Base-by-base conservation (phyloP, 2,113 vertebrate species). In the Plecotus auritus region DNA sequence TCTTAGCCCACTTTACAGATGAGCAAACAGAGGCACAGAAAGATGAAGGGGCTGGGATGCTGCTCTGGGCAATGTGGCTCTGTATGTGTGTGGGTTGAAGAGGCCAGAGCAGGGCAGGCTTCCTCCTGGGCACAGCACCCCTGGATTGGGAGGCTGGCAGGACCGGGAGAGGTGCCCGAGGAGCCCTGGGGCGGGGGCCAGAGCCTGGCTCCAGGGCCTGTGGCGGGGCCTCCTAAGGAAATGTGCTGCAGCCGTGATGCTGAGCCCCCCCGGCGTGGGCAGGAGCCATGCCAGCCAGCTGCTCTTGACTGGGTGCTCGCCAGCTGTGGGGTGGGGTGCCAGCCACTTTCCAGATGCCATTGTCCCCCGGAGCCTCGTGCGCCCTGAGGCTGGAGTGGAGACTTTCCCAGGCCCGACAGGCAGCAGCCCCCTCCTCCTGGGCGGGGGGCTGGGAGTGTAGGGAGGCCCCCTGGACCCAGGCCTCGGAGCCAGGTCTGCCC, bases 201-300 rank as follows among this genome's bases (percentile, higher is more conserved):
- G 42, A n/a, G 32, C 35, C 49, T 49, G 35, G 35, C 54, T 23
- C 23, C 54, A 0, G 23, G 45, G 51, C 16, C 2, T 1, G 2
- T 12, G 37, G 30, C 16, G 59, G 47, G 30, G 59, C 42, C 51
- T 67, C 47, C 23, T 5, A 18, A 12, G 14, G 74, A 87, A 37
- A 12, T 1, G 51, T 35, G 3, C 6, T 59, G 67, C 0, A 2
- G 22, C 9, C 20, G 0, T 30, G 18, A n/a, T 17, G 49, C 67
- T 16, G 22, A 37, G 42, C 14, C 12, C 14, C 12, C 54, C 22
- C 2, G 1, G 23, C 17, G 1, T 26, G 67, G 18, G 18, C 9
- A 1, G 42, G 4, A 17, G 51, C 49, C 5, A 2, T 30, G 23
- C 23, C 59, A 1, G 18, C 30, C 59, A 4, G 20, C 37, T 7